Evolutionary conservation across 2,797 vertebrate species (phyloP).

Genomic region (Sebastes taczanowskii): DNA sequence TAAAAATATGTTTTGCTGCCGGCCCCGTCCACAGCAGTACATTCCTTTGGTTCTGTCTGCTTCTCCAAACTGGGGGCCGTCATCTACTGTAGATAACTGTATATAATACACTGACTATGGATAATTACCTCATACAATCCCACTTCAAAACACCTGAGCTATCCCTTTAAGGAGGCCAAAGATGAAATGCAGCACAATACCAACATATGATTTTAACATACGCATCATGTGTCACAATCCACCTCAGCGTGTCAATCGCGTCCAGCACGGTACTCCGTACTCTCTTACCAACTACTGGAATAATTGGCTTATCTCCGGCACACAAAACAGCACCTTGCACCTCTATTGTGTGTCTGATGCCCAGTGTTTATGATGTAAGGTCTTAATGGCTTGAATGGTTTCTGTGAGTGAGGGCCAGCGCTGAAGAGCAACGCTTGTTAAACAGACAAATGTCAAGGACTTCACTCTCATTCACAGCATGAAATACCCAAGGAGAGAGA

Average conservation of each 20-base stretch:
- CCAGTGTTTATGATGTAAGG: conserved; percentile 59
- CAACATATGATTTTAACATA: neutral
- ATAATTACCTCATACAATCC: no score
- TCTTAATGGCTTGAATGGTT: conserved; percentile 47
- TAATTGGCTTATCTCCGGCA: conserved; percentile 69
- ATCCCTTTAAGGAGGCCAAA: neutral
- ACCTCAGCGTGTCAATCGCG: conserved; percentile 10
- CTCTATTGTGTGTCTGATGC: conserved; percentile 52
- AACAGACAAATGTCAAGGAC: conserved; percentile 70
- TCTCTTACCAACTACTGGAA: conserved; percentile 48
- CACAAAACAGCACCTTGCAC: conserved; percentile 69
- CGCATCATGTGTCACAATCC: conserved; percentile 18
- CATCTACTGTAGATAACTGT: no score
- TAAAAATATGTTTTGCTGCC: no score
- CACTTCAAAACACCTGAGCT: no score
- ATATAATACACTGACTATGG: no score
- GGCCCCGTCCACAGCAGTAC: no score
- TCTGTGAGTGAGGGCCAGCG: conserved; percentile 27
- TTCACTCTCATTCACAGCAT: conserved; percentile 32
- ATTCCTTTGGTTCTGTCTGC: no score
- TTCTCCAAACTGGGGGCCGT: no score
- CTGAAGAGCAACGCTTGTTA: conserved; percentile 46
- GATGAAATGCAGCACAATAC: conserved; percentile 21
- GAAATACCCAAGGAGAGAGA: conserved; percentile 19
- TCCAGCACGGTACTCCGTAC: conserved; percentile 24